Conservation (phyloP, 2,888 invertebrate genomes). For the Leuctra nigra region DNA sequence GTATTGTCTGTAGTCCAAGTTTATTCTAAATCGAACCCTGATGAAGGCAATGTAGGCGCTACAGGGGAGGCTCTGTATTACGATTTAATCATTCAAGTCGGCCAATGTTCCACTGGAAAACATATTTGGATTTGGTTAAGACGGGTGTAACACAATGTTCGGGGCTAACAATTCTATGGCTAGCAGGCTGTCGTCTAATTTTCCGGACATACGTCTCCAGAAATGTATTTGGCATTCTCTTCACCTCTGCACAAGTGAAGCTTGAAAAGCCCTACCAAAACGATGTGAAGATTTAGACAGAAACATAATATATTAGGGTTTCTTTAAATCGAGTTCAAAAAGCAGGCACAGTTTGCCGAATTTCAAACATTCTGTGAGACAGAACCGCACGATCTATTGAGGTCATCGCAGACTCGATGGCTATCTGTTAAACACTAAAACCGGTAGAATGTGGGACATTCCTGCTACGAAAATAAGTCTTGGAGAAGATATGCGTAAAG, state of each 20-base stretch:
- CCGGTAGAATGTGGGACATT: too few species aligned
- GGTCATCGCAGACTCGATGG: conserved; percentile 34
- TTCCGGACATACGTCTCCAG: conserved; percentile 30
- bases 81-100: too few species aligned
- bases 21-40: too few species aligned
- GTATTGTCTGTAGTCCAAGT: too few species aligned
- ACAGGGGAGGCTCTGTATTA: too few species aligned
- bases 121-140: too few species aligned
- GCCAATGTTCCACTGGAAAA: too few species aligned
- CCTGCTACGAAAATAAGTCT: too few species aligned
- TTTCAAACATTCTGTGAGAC: conserved; percentile 31
- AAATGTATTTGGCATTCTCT: conserved; percentile 36
- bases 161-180: conserved; percentile 34
- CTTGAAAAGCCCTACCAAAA: conserved; percentile 33
- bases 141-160: conserved; percentile 32
- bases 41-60: too few species aligned
- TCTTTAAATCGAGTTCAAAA: conserved; percentile 31
- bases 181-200: conserved; percentile 26
- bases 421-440: conserved; percentile 22
- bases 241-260: conserved; percentile 35
- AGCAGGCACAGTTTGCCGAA: conserved; percentile 26
- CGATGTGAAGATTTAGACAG: conserved; percentile 33
- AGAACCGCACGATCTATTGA: conserved; percentile 32
- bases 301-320: conserved; percentile 33
- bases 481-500: too few species aligned